Evolutionary conservation across 2,888 invertebrate genomes (phyloP).

Genomic region (Ashinkailepas kermadecensis): DNA sequence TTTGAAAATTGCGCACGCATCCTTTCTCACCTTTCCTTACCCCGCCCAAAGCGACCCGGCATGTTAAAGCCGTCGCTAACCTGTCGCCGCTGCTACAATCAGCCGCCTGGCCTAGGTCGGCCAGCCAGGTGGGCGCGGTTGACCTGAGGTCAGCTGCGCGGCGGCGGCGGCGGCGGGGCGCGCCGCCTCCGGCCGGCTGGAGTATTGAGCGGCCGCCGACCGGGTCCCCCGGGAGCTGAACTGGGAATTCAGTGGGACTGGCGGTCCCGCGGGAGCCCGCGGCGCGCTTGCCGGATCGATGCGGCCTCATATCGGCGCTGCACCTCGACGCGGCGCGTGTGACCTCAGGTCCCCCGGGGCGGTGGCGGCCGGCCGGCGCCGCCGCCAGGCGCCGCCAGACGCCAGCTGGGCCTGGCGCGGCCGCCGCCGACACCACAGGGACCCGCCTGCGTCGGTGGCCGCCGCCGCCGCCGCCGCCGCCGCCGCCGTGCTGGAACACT

Average conservation of each 20-base stretch:
- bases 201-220: conserved; percentile 5
- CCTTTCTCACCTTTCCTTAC: too few species aligned
- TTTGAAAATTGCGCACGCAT: too few species aligned
- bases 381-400: not conserved
- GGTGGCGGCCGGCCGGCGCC: not conserved
- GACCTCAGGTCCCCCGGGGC: conserved; percentile 16
- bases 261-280: conserved; percentile 6
- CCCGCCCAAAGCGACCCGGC: too few species aligned
- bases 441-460: not conserved
- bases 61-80: not conserved
- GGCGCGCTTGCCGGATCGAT: not conserved
- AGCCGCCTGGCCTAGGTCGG: not conserved
- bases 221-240: not conserved
- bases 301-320: conserved; percentile 9
- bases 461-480: not conserved
- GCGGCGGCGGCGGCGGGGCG: not conserved
- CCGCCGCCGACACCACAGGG: not conserved
- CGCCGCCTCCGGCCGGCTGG: not conserved
- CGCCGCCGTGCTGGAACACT: too few species aligned
- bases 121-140: not conserved
- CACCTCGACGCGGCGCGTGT: not conserved
- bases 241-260: conserved; percentile 20
- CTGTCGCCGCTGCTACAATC: not conserved
- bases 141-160: not conserved
- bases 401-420: not conserved